phyloP scores from a whole-genome alignment of 2,888 invertebrate genomes.

The Xylota sylvarum region DNA sequence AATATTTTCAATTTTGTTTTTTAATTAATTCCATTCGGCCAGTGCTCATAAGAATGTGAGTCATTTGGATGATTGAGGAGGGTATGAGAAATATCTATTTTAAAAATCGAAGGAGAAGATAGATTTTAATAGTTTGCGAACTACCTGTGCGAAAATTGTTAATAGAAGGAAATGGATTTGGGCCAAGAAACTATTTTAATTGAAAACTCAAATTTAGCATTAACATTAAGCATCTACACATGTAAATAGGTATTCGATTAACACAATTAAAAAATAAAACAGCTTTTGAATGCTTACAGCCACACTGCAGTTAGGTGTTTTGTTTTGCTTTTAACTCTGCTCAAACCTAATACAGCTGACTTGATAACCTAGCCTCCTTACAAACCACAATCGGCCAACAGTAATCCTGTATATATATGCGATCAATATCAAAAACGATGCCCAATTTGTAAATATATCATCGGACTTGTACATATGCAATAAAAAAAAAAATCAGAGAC shows the following conservation, averaged over 20 bases:
- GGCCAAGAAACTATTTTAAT: conserved; percentile 22
- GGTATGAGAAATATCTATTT: background rate
- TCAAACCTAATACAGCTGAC: conserved; percentile 46
- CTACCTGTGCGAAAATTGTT: conserved; percentile 25
- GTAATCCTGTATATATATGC: conserved; percentile 57
- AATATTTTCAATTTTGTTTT: conserved; percentile 6
- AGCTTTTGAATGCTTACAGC: conserved; percentile 64
- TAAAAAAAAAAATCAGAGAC: background rate
- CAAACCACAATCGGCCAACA: conserved; percentile 5
- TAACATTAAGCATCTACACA: background rate
- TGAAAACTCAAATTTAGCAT: conserved; percentile 48
- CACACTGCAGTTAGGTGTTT: conserved; percentile 69
- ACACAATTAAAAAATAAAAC: conserved; percentile 13
- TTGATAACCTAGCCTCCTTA: background rate
- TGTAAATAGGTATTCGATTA: background rate
- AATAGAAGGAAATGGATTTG: conserved; percentile 24
- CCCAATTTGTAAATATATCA: conserved; percentile 40
- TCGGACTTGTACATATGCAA: conserved; percentile 36
- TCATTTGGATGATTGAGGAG: background rate
- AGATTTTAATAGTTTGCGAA: conserved; percentile 5
- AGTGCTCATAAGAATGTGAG: background rate
- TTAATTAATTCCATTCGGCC: conserved; percentile 14
- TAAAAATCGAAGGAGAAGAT: conserved; percentile 12
- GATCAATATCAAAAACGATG: conserved; percentile 7
- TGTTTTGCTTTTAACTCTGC: conserved; percentile 60